Base-by-base conservation (phyloP, 2,113 vertebrate genomes). In the Orthonyx spaldingii region DNA sequence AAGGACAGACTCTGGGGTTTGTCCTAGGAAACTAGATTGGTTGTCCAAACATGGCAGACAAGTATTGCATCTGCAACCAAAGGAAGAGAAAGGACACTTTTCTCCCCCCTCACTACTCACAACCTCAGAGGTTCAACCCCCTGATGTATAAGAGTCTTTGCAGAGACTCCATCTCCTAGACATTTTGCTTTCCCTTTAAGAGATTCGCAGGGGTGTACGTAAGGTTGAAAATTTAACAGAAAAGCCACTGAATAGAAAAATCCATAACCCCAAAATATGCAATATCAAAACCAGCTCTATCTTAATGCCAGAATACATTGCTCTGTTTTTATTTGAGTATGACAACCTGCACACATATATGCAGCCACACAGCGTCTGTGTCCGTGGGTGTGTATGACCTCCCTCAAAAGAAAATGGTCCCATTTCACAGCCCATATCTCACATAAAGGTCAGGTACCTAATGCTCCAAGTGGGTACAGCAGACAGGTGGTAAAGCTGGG, bases 351-450 rank as follows among this genome's bases (percentile, higher is more conserved):
- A 61, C 3, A 49, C 6, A 52, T 3, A 8, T 3, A 17, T 0
- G 1, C 41, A 78, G 47, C 27, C 15, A 23, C 15, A 70, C 23
- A 75, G 3, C 11, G 10, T 23, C 9, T 1, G 0, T 46, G 18
- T 66, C n/a, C 0, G 0, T 20, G 21, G 14, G 8, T 53, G 5
- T 23, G 3, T 20, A 26, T 6, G 8, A 83, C 3, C 17, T 35
- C 13, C 18, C 21, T 53, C 21, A n/a, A 4, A 69, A 52, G 24
- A 60, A 52, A 87, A 42, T 0, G 1, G 30, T 28, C 16, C 13
- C 4, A 2, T 64, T 85, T 79, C 63, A 75, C 42, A 90, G 52
- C 37, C n/a, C 2, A 1, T 28, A 33, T 23, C 24, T 70, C 60
- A 46, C 6, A 37, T 11, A 9, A 61, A 87, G 22, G 66, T 53